Percentiles rank a stretch among this genome's conserved stretches.
Evolutionary conservation across 1,140 invertebrate genomes (phyloP).

Genomic region (Procambarus virginalis): DNA sequence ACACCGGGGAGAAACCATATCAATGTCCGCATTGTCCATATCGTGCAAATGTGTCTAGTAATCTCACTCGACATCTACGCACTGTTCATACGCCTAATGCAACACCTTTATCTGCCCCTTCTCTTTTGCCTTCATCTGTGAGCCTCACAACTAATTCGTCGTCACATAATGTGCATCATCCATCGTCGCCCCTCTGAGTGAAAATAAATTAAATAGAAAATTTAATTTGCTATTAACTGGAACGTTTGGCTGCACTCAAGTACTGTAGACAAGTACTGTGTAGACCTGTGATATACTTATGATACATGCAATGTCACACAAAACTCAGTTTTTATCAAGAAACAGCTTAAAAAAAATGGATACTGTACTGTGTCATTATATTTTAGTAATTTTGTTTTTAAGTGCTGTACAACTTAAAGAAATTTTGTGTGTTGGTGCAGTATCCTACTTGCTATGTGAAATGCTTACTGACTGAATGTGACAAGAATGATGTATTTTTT

Average conservation of each 20-base stretch:
- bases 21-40: slow-evolving; percentile 75
- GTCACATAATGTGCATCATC: slow-evolving; percentile 24
- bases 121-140: slow-evolving; percentile 8
- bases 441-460: background rate
- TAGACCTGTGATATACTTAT: background rate
- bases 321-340: background rate
- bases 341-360: background rate
- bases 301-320: background rate
- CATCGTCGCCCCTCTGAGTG: slow-evolving; percentile 20
- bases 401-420: background rate
- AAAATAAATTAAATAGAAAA: background rate
- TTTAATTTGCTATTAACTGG: background rate
- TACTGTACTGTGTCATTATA: background rate
- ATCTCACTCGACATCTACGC: slow-evolving; percentile 62
- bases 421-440: background rate
- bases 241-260: background rate
- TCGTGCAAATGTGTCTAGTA: slow-evolving; percentile 70
- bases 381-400: background rate
- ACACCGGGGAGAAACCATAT: slow-evolving; percentile 74
- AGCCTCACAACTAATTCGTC: background rate
- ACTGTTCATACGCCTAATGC: slow-evolving; percentile 47
- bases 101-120: background rate
- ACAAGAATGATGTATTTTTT: background rate
- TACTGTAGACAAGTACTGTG: background rate
- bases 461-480: background rate